Base-by-base conservation (phyloP, 2,888 invertebrate genomes). In the Poecilobothrus nobilitatus region DNA sequence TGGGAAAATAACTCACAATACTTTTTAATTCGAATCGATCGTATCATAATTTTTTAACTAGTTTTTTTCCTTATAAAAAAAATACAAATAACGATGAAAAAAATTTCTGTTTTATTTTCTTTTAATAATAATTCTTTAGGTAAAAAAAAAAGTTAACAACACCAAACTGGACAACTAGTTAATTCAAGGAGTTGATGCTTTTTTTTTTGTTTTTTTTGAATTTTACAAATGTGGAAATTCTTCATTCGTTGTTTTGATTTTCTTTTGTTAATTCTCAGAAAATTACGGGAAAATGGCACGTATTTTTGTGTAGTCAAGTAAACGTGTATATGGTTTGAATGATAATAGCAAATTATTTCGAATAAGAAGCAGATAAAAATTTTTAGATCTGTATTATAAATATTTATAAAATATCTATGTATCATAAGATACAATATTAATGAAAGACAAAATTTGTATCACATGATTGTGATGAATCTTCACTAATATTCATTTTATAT, bases 41-140 rank as follows among this genome's bases (percentile, higher is more conserved):
- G 53, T 53, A 53, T 53, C 53, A 53, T 53, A 53, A 53, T 53
- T 53, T 53, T 41, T 53, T 18, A 53, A 53, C 53, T 53, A 53
- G 53, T 53, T 53, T 53, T 53, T 12, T 53, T 53, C 18, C 18
- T 12, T n/a, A 18, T 37, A 10, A 37, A 12, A 53, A 18, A 53
- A 53, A 15, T 53, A 12, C 15, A 34, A 34, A 7, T 37, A 27
- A 27, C 5, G 5, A 27, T 27, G 27, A 27, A 27, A 27, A 27
- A 12, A 15, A 41, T 53, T 53, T 53, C 18, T 53, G 15, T 53
- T 18, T 53, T 53, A 18, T 53, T 53, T 53, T 53, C 15, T 53
- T 18, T 53, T 12, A 53, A 53, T 53, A 53, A 15, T 53, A 18
- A 18, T 15, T 53, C 53, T 53, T 12, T 12, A 18, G n/a, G 7